A percentile compares a stretch with the other conserved stretches of the same genome.
phyloP scores from a whole-genome alignment of 2,797 vertebrate species.

The Miopithecus talapoin region DNA sequence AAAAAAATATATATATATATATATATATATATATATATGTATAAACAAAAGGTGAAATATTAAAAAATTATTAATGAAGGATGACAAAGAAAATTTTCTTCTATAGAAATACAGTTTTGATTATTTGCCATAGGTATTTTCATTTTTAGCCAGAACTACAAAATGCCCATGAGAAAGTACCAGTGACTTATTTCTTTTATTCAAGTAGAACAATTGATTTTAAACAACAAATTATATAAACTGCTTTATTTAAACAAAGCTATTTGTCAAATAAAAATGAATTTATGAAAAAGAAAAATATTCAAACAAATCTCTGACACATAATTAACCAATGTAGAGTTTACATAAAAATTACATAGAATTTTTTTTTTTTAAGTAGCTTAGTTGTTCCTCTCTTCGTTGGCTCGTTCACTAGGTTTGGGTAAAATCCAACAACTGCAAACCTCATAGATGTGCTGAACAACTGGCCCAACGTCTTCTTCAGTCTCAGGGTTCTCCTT shows the following conservation, averaged over 20 bases:
- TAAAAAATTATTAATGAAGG: neutral
- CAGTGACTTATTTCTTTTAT: neutral
- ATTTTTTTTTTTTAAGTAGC: neutral
- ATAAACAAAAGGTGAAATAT: neutral
- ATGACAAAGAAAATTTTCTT: neutral
- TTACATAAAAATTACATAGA: neutral
- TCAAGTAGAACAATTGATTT: neutral
- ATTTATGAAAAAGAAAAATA: neutral
- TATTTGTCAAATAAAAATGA: constrained; percentile 14
- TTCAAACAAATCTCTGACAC: neutral
- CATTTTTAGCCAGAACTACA: neutral
- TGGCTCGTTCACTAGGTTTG: neutral
- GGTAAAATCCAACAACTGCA: neutral
- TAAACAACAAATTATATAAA: neutral
- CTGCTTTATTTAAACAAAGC: neutral
- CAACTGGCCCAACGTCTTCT: constrained; percentile 95
- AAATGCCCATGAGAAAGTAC: neutral
- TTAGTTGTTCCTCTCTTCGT: neutral
- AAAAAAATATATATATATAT: neutral
- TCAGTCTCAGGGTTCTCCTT: constrained; percentile 88
- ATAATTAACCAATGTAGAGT: neutral
- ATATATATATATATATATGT: neutral
- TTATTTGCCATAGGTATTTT: neutral
- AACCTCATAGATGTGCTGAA: constrained; percentile 96
- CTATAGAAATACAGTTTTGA: neutral